phyloP scores from a whole-genome alignment of 2,797 vertebrate species.

The Oreochromis grahami region DNA sequence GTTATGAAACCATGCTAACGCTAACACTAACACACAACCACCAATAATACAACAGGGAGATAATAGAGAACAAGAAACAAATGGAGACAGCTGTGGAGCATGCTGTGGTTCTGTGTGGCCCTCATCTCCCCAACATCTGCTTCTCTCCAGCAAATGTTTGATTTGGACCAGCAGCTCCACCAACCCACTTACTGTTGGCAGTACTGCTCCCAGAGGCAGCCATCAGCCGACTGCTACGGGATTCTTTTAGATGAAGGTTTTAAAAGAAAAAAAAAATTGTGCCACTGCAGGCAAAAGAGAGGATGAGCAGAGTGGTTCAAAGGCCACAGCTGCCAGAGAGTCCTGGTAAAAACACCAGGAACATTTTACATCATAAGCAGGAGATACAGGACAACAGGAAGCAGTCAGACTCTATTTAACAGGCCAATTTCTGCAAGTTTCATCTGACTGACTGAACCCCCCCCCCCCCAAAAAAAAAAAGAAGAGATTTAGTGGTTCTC shows the following conservation, averaged over 20 bases:
- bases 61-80: not conserved
- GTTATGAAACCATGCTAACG: not conserved
- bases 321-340: not conserved
- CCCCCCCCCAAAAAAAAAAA: not conserved
- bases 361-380: not conserved
- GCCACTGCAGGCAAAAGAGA: not conserved
- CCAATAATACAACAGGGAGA: not conserved
- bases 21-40: not conserved
- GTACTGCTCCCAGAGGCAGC: not conserved
- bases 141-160: not conserved
- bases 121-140: not conserved
- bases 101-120: not conserved
- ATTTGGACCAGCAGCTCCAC: not conserved
- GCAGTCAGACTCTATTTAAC: not conserved
- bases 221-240: fast-evolving
- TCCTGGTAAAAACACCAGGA: not conserved
- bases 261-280: not conserved
- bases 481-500: not conserved
- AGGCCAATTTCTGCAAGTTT: not conserved
- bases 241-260: not conserved
- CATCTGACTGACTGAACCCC: not conserved
- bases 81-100: not conserved
- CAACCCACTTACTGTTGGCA: not conserved
- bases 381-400: not conserved
- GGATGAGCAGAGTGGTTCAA: not conserved